These are phyloP conservation scores for Lissocephala sabroskyi DNA, from an alignment of 2,888 invertebrate genomes.

Conservation along the genomic window DNA sequence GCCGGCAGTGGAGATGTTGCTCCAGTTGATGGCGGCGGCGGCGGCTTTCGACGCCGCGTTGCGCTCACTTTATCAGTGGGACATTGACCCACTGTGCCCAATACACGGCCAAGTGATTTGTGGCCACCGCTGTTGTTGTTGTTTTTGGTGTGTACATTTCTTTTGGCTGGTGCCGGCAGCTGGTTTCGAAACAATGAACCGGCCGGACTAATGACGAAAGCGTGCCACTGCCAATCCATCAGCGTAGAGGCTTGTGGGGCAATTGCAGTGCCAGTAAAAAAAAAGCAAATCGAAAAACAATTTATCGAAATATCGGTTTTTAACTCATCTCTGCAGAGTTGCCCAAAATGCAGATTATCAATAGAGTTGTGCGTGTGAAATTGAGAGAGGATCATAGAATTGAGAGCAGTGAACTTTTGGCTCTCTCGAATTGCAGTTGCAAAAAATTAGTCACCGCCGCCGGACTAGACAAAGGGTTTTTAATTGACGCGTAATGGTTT, in stretches of 20 bases:
- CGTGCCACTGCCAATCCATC: conserved; percentile 22
- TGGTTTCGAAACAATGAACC: conserved; percentile 26
- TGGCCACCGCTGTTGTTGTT: conserved; percentile 19
- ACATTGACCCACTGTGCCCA: conserved; percentile 71
- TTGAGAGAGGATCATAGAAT: no score
- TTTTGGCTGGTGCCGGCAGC: conserved; percentile 24
- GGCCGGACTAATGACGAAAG: conserved; percentile 44
- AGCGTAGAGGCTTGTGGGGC: conserved; percentile 10
- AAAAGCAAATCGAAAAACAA: no score
- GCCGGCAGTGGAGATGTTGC: conserved; percentile 13
- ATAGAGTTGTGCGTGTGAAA: no score
- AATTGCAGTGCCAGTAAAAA: no score
- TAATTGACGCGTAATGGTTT: no score
- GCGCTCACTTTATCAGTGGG: conserved; percentile 67
- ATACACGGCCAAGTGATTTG: conserved; percentile 62
- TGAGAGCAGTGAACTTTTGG: no score
- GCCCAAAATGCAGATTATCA: not conserved
- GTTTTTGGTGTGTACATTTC: conserved; percentile 17
- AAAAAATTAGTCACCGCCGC: no score
- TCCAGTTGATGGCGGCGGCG: not conserved
- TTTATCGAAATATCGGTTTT: no score
- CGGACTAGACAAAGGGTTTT: no score
- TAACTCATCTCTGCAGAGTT: no score
- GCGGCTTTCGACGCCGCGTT: not conserved
- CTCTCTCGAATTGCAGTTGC: no score